Evolutionary conservation across 2,888 invertebrate genomes (phyloP).

Genomic region (Nemotelus pantherinus): DNA sequence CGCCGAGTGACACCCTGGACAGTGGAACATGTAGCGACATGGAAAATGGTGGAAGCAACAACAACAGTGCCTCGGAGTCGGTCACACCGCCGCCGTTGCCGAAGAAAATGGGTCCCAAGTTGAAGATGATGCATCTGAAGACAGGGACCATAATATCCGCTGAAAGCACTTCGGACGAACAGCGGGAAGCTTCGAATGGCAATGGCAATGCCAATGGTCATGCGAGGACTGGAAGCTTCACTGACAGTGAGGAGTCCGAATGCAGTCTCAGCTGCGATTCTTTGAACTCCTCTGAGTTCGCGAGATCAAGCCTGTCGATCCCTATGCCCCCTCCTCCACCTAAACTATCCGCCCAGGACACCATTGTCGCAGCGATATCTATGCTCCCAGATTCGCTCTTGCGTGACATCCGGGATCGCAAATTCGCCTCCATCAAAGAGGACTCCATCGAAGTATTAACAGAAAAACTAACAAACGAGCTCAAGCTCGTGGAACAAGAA

Average conservation of each 20-base stretch:
- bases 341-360: constrained; percentile 61
- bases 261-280: constrained; percentile 86
- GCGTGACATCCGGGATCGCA: constrained; percentile 75
- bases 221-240: constrained; percentile 67
- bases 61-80: constrained; percentile 46
- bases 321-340: constrained; percentile 47
- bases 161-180: constrained; percentile 30
- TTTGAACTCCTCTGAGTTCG: constrained; percentile 76
- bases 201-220: constrained; percentile 30
- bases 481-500: constrained; percentile 37
- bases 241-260: constrained; percentile 72
- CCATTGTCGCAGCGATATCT: constrained; percentile 60
- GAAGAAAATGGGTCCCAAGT: constrained; percentile 71
- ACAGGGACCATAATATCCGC: constrained; percentile 37
- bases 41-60: constrained; percentile 64
- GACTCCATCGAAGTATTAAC: neutral
- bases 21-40: constrained; percentile 88
- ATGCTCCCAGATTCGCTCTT: constrained; percentile 74
- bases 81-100: constrained; percentile 71
- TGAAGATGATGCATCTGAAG: constrained; percentile 46
- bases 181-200: neutral
- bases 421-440: constrained; percentile 64
- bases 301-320: constrained; percentile 64
- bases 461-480: constrained; percentile 21
- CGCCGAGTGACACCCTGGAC: constrained; percentile 82